Base-by-base conservation (phyloP, 1,140 invertebrate genomes). In the Drosophila persimilis region DNA sequence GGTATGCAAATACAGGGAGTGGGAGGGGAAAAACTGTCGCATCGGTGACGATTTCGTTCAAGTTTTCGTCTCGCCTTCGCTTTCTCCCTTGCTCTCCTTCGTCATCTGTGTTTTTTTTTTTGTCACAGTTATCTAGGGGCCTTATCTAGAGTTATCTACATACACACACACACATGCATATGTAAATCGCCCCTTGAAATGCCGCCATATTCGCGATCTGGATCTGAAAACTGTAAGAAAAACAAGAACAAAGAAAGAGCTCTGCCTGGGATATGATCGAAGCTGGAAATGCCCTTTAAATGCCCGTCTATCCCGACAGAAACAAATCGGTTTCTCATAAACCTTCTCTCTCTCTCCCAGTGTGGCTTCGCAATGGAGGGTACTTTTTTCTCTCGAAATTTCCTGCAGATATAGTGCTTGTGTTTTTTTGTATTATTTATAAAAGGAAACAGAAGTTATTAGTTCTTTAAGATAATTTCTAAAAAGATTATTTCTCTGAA, bases 71-170 rank as follows among this genome's bases (percentile, higher is more conserved):
- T 54, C 43, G 4, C 4, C 24, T 24, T 15, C 22, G n/a, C 48
- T 31, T 1, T 54, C 29, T 24, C 5, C 8, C 31, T 31, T 3
- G 8, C 31, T 41, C 29, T 24, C 7, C 29, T 51, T 52, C 13
- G 17, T 52, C 13, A 17, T 51, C 50, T 56, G 44, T 62, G 41
- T 13, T 67, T 58, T 17, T 63, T 47, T 65, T 17, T 63, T 54
- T 65, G 52, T 80, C 51, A 69, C 73, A 56, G 78, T 77, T 81
- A 81, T 85, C 76, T 85, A 77, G 59, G 45, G 70, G 62, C 55
- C 77, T 85, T 84, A 85, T 85, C 81, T 64, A 24, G 22, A 13
- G 11, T 39, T 39, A 39, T 31, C 31, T 31, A 31, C 57, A 64
- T 71, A 39, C 58, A 62, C 65, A 77, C 59, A 73, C 53, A 65